Percentiles rank a stretch among this genome's conserved stretches.
phyloP scores from a whole-genome alignment of 2,888 invertebrate genomes.

The Agriopis aurantiaria region DNA sequence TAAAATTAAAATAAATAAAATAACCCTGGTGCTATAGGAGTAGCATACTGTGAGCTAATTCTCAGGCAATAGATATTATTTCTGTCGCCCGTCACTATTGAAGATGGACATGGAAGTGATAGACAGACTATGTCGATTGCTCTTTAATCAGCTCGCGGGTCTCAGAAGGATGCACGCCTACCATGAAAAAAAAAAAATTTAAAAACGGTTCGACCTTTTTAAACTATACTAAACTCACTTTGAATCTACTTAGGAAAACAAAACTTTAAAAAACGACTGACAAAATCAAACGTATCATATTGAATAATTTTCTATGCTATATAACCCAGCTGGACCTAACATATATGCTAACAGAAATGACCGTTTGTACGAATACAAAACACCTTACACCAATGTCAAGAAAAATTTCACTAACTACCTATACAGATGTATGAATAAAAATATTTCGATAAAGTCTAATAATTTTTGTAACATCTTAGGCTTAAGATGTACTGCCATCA shows the following conservation, averaged over 20 bases:
- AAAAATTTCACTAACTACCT: constrained; percentile 58
- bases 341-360: not conserved
- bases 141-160: not conserved
- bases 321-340: not conserved
- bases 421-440: constrained; percentile 32
- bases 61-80: not conserved
- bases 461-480: constrained; percentile 7
- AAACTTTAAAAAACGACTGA: not conserved
- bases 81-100: not conserved
- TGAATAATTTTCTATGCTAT: too few species aligned
- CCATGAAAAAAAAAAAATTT: too few species aligned
- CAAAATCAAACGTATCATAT: too few species aligned
- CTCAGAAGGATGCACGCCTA: not conserved
- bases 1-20: constrained; percentile 34
- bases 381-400: constrained; percentile 56
- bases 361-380: constrained; percentile 43
- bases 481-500: constrained; percentile 6
- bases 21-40: constrained; percentile 31
- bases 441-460: constrained; percentile 29
- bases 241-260: too few species aligned
- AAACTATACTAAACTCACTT: not conserved
- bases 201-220: not conserved
- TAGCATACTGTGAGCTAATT: constrained; percentile 3
- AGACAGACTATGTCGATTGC: not conserved
- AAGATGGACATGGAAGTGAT: not conserved